Evolutionary conservation across 2,888 invertebrate genomes (phyloP), one percentile per base, ranked within the genome.

Genomic region (Disparrhopalites patrizii): DNA sequence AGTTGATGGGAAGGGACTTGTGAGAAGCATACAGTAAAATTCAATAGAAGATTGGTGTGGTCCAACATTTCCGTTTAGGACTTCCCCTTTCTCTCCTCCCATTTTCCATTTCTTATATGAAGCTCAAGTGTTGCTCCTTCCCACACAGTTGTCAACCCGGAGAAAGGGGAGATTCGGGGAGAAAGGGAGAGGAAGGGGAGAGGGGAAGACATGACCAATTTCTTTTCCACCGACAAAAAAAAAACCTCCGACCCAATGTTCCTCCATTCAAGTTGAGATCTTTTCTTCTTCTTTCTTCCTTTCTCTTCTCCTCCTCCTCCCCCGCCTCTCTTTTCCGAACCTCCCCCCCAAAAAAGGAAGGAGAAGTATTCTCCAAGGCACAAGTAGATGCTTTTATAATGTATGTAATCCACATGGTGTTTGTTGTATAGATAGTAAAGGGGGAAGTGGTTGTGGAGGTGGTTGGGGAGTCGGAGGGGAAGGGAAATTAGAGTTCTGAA

Each of bases 171-270:
- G n/a, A n/a, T n/a, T n/a, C n/a, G n/a, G n/a, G n/a, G n/a, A n/a
- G n/a, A n/a, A n/a, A n/a, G n/a, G n/a, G n/a, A n/a, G n/a, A n/a
- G n/a, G n/a, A n/a, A n/a, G n/a, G n/a, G n/a, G n/a, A n/a, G n/a
- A n/a, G 55, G 33, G 20, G 18, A 55, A 55, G n/a, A 60, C 60
- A 60, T 18, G 60, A 43, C 43, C 60, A 60, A 60, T 60, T 60
- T 58, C 25, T 27, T 58, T 43, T 47, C 23, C 20, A 23, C n/a
- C n/a, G n/a, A 47, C 47, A 47, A 47, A 47, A 47, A 20, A 25
- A 47, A n/a, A n/a, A n/a, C n/a, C n/a, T n/a, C n/a, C n/a, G n/a
- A n/a, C n/a, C n/a, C n/a, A 47, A 47, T 47, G 47, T 47, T 47
- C 20, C 47, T 13, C 47, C 47, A 47, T 47, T 47, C 47, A 47